Base-by-base conservation (phyloP, 2,113 vertebrate species). In the Hydrolagus affinis region DNA sequence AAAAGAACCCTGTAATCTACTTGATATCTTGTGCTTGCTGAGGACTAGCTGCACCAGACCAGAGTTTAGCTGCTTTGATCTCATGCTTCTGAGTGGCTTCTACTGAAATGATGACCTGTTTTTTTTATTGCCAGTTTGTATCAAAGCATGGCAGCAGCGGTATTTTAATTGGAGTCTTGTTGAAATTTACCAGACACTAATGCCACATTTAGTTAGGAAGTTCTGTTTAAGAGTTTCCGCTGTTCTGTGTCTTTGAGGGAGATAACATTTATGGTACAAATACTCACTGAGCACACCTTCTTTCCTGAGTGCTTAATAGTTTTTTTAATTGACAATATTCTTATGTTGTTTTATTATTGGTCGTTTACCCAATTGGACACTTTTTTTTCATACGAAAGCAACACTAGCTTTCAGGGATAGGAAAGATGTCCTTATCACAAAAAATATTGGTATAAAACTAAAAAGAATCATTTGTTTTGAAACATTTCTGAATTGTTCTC, bases 261-360 rank as follows among this genome's bases (percentile, higher is more conserved):
- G 72, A 56, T 75, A 56, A 56, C 73, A 75, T 56, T 75, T 75
- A 69, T 72, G 10, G 11, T 77, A 14, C n/a, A 78, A 78, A 76
- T 62, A 62, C n/a, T 25, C 11, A 44, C 44, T 44, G 44, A 44
- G 44, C 44, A 44, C 44, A 44, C 44, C 44, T 44, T 44, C 6
- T 44, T 44, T 44, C 44, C 44, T 44, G 44, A 44, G 23, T 78
- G 57, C 57, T 78, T 78, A 78, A 78, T 60, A n/a, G 44, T 59
- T 21, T 77, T 23, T 59, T 78, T 62, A 59, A 78, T 62, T 78
- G 76, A 23, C 14, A 12, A 11, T 12, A 62, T 78, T 78, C 60
- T n/a, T 78, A 23, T 25, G 75, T 25, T 62, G 59, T 57, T 57
- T 72, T 72, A 72, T 23, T 11, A 1, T 19, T 78, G 76, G n/a